Percentiles rank a stretch among this genome's conserved stretches.
Conservation (phyloP, 2,113 vertebrate genomes). For the Periophthalmus modestus region DNA sequence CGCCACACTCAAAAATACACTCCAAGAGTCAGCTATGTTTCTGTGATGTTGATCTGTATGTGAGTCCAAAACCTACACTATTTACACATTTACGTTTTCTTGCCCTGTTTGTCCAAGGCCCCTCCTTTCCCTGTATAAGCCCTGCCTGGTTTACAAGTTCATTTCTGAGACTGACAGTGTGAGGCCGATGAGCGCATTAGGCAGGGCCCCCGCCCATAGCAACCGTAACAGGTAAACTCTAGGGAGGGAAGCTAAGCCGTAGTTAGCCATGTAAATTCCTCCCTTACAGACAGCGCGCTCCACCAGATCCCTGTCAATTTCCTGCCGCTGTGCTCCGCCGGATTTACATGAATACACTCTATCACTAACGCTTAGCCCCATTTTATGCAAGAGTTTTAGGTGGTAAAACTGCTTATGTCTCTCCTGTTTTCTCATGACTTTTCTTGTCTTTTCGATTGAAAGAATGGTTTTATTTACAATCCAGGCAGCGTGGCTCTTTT, state of each 20-base stretch:
- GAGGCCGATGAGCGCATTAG: slow-evolving; percentile 74
- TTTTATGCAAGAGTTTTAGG: slow-evolving; percentile 60
- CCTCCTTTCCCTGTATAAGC: slow-evolving; percentile 23
- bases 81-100: slow-evolving; percentile 8
- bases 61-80: not conserved
- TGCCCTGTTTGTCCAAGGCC: slow-evolving; percentile 24
- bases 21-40: not conserved
- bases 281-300: slow-evolving; percentile 81
- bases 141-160: slow-evolving; percentile 57
- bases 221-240: slow-evolving; percentile 80
- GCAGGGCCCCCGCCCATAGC: slow-evolving; percentile 61
- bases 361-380: slow-evolving; percentile 70
- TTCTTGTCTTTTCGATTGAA: slow-evolving; percentile 47
- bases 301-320: slow-evolving; percentile 84
- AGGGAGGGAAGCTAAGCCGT: slow-evolving; percentile 80
- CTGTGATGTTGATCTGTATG: not conserved
- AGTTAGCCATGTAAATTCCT: slow-evolving; percentile 86
- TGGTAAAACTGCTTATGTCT: slow-evolving; percentile 59
- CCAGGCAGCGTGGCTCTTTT: slow-evolving; percentile 62
- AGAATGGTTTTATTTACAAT: slow-evolving; percentile 76
- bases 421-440: slow-evolving; percentile 20
- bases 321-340: slow-evolving; percentile 71
- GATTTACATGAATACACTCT: slow-evolving; percentile 82
- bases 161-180: slow-evolving; percentile 75
- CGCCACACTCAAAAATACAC: not conserved